Conservation (phyloP, 2,113 vertebrate species). For the Phoenicopterus ruber region DNA sequence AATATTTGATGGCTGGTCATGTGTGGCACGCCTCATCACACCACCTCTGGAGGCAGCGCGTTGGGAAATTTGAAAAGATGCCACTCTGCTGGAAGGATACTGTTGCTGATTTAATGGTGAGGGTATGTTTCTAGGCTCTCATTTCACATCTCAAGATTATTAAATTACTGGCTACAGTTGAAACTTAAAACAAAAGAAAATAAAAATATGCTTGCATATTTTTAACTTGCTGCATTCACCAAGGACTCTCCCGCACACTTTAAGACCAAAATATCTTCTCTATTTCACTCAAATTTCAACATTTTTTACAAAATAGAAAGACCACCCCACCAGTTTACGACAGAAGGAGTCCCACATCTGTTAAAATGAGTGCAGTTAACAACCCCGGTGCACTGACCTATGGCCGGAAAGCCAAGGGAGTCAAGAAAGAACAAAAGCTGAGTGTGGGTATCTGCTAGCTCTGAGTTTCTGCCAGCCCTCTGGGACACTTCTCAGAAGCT, state of each 20-base stretch:
- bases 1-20: constrained; percentile 14
- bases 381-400: background rate
- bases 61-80: background rate
- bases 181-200: background rate
- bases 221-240: background rate
- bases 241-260: background rate
- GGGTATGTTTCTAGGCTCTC: background rate
- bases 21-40: constrained; percentile 2
- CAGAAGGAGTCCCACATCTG: background rate
- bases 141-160: background rate
- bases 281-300: background rate
- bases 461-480: background rate
- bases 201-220: background rate
- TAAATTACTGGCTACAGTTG: background rate
- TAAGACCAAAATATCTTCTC: background rate
- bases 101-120: background rate
- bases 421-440: background rate
- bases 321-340: fast-evolving
- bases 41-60: background rate
- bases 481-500: background rate
- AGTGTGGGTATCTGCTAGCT: background rate
- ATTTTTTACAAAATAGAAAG: background rate
- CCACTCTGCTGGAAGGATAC: background rate
- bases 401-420: background rate
- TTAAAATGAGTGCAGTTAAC: background rate